Percentiles rank a stretch among this genome's conserved stretches.
phyloP scores from a whole-genome alignment of 2,113 vertebrate genomes.

The Coregonus clupeaformis region DNA sequence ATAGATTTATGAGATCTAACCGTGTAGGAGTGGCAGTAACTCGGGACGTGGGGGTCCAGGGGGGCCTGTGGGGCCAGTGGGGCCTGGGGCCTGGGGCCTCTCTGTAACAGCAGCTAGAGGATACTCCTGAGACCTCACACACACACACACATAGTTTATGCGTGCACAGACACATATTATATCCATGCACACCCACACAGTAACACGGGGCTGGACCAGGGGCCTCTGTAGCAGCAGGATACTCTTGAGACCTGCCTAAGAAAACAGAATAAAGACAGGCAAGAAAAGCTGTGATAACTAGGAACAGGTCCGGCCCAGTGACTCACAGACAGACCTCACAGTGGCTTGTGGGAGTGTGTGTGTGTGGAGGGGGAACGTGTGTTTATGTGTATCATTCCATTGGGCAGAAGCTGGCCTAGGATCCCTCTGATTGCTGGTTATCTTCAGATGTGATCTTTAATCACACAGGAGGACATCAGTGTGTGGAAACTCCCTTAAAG shows the following conservation, averaged over 20 bases:
- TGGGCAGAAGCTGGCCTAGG: conserved; percentile 3
- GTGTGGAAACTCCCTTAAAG: conserved; percentile 28
- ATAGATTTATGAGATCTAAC: too few species aligned
- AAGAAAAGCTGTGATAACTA: conserved; percentile 35
- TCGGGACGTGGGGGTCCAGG: too few species aligned
- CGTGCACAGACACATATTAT: too few species aligned
- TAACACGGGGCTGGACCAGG: too few species aligned
- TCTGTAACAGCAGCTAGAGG: too few species aligned
- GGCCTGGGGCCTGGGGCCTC: too few species aligned
- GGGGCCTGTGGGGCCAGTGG: too few species aligned
- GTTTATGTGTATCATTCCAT: conserved; percentile 1
- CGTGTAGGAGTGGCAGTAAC: too few species aligned
- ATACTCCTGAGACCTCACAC: too few species aligned
- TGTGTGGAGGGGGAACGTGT: not conserved
- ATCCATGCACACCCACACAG: too few species aligned
- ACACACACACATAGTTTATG: too few species aligned
- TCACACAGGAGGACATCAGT: conserved; percentile 20
- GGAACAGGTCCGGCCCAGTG: conserved; percentile 32
- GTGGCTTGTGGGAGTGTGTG: conserved; percentile 12
- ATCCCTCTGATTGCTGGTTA: conserved; percentile 35
- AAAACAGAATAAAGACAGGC: conserved; percentile 20
- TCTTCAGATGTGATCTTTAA: conserved; percentile 23
- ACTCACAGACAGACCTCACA: not conserved
- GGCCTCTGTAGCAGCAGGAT: not conserved
- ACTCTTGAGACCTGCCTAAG: conserved; percentile 14